Conservation (phyloP, 2,888 invertebrate genomes). For the Drosophila koepferae region DNA sequence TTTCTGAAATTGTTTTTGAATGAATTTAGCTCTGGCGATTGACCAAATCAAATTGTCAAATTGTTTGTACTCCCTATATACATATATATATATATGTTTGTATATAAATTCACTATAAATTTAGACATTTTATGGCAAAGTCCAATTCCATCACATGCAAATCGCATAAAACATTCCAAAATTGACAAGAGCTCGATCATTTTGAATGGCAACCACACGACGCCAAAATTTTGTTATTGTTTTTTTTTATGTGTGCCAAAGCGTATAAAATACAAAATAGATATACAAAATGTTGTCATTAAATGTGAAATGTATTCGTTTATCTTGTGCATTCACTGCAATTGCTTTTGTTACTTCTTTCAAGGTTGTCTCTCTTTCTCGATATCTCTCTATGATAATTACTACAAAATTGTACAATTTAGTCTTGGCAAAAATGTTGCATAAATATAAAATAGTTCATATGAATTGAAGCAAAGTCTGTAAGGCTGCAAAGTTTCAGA, state of each 20-base stretch:
- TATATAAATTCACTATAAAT: slow-evolving; percentile 18
- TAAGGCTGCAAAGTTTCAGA: slow-evolving; percentile 10
- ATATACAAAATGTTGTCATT: slow-evolving; percentile 17
- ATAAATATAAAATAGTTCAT: slow-evolving; percentile 6
- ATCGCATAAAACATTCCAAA: slow-evolving; percentile 55
- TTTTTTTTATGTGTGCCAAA: slow-evolving; percentile 19
- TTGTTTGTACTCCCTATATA: neutral
- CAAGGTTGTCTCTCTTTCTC: slow-evolving; percentile 45
- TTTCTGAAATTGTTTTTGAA: slow-evolving; percentile 15
- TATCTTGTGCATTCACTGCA: slow-evolving; percentile 48
- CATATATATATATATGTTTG: neutral
- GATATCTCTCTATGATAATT: slow-evolving; percentile 11
- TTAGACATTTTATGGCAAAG: slow-evolving; percentile 23
- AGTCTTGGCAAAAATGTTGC: neutral
- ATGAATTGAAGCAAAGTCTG: slow-evolving; percentile 20
- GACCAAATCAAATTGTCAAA: slow-evolving; percentile 2
- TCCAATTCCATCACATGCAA: slow-evolving; percentile 60
- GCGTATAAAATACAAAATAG: slow-evolving; percentile 16
- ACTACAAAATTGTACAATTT: too few relatives aligned
- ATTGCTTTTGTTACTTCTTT: slow-evolving; percentile 35
- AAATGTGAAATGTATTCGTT: slow-evolving; percentile 28
- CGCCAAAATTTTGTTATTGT: slow-evolving; percentile 33
- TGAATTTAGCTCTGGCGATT: slow-evolving; percentile 9
- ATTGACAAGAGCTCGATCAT: slow-evolving; percentile 37
- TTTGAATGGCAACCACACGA: slow-evolving; percentile 50